Conservation (phyloP, 2,888 invertebrate genomes). For the Dicyrtomina minuta region DNA sequence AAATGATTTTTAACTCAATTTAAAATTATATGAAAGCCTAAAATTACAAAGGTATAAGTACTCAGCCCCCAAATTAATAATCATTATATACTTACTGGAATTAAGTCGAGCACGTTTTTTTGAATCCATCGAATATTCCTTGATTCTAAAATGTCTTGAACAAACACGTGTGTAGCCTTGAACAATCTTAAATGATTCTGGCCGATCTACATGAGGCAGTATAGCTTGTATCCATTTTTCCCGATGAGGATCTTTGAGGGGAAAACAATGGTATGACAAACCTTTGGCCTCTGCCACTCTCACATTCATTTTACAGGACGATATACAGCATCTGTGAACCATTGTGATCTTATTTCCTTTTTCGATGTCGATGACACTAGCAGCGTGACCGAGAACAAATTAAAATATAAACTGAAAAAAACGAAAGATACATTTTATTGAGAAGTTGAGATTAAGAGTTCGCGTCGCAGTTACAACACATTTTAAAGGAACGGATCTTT, state of each 20-base stretch:
- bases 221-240: constrained; percentile 52
- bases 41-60: no score
- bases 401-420: neutral
- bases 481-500: neutral
- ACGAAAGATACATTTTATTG: neutral
- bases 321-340: constrained; percentile 53
- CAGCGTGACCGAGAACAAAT: neutral
- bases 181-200: constrained; percentile 50
- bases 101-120: constrained; percentile 52
- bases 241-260: constrained; percentile 47
- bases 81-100: constrained; percentile 50
- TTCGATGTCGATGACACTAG: neutral
- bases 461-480: neutral
- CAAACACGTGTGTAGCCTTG: constrained; percentile 52
- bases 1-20: no score
- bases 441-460: neutral
- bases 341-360: constrained; percentile 23
- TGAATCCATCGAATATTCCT: constrained; percentile 51
- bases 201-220: constrained; percentile 52
- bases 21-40: constrained; percentile 8
- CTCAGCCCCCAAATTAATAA: no score
- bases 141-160: constrained; percentile 51
- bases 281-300: constrained; percentile 52
- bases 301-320: constrained; percentile 53
- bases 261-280: constrained; percentile 51